Base-by-base conservation (phyloP, 2,888 invertebrate genomes). In the Polyommatus icarus region DNA sequence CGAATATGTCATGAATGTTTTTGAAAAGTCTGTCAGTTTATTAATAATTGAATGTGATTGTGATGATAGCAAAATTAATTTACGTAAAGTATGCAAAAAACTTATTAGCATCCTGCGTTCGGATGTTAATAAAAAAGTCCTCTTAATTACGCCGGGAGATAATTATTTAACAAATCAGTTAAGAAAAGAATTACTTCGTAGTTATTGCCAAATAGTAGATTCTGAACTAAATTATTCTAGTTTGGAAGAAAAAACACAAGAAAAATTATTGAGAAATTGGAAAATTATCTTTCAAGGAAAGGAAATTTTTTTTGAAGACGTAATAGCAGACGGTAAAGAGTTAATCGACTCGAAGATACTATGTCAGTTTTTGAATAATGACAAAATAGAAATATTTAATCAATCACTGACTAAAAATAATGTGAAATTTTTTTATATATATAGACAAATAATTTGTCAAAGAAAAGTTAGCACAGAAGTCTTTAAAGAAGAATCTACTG, bases 321-420 rank as follows among this genome's bases (percentile, higher is more conserved):
- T 73, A 15, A 5, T 73, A 46, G 12, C n/a, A 24, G 50, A 50
- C 24, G 12, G 10, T 10, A 50, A 50, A 46, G 6, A 73, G 10
- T 20, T 73, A 4, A 50, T 73, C 15, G 73, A 73, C 15, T 73
- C 73, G 12, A 46, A 73, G 50, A 73, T 50, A 50, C 29, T 73
- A 46, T 73, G 24, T 15, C 20, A 46, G 10, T 15, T 50, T 73
- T n/a, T 73, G 2, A 73, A 73, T 73, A n/a, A 73, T 50, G 12
- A 73, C 1, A 24, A 50, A 73, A 24, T 73, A 40, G 73, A 73
- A 73, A 24, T 73, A 40, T 73, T 50, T 73, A 73, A 73, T 73
- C 40, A 12, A 46, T 50, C 24, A 5, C 12, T 6, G 10, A 15
- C 12, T 46, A 46, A 24, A 50, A 15, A 73, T 10, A 12, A 50